A percentile compares a stretch with the other conserved stretches of the same genome.
Evolutionary conservation across 2,888 invertebrate genomes (phyloP).

Genomic region (Lithodes maja): DNA sequence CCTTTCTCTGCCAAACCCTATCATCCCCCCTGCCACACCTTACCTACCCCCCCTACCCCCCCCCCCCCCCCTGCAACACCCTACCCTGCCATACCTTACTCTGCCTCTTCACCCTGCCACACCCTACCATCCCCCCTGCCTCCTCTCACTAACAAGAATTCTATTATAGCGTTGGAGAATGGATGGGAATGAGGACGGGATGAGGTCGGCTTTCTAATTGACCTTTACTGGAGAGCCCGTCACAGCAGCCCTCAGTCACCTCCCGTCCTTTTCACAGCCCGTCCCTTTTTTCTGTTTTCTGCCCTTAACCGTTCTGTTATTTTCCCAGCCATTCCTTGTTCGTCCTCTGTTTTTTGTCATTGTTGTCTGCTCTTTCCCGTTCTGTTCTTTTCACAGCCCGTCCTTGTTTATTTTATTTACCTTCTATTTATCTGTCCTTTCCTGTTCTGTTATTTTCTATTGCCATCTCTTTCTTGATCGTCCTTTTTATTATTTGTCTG

Average conservation of each 20-base stretch:
- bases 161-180: not conserved
- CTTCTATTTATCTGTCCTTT: not conserved
- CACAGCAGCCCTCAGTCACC: not conserved
- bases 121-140: not conserved
- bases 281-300: not conserved
- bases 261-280: not conserved
- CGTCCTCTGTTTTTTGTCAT: not conserved
- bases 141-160: not conserved
- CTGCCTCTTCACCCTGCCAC: not conserved
- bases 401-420: not conserved
- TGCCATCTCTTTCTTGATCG: not conserved
- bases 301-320: too few species aligned
- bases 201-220: not conserved
- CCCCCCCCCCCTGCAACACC: not conserved
- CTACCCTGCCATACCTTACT: not conserved
- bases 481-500: not conserved
- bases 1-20: not conserved
- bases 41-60: not conserved
- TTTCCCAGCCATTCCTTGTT: not conserved
- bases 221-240: not conserved
- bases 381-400: not conserved
- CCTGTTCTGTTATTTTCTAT: not conserved
- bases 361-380: not conserved
- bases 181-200: not conserved
- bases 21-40: not conserved